Evolutionary conservation across 2,888 invertebrate genomes (phyloP), one percentile per base, ranked within the genome.

Genomic region (Drosophila melanosoma): DNA sequence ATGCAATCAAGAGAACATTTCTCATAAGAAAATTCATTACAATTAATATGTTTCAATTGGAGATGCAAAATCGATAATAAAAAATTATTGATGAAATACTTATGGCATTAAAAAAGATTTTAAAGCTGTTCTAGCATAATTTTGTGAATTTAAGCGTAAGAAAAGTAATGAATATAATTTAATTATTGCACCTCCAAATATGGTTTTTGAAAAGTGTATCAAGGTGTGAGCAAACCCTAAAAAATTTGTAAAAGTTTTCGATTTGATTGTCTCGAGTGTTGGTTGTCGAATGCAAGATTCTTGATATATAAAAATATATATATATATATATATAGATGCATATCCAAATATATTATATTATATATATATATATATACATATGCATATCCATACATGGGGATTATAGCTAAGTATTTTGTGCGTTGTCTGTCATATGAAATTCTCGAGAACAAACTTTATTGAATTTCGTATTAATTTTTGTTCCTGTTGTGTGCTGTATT

Each of bases 381-480:
- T 36, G 10, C 45, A 23, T 36, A 40, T 35, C 3, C 40, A 12
- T 52, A 23, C 60, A 66, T 49, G 56, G 60, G 73, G 78, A 69
- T 77, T 79, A 72, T 77, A 72, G 73, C 73, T 51, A 62, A 79
- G 65, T 66, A 74, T 33, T 75, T 70, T 59, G 36, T 61, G 67
- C 67, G 42, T 59, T 68, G 57, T 51, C 71, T 72, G 79, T 76
- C 79, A 72, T 78, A 87, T 84, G 87, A 87, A 84, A 89, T 89
- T 84, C 85, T 69, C 51, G 35, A 71, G 68, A 76, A 69, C 52
- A 71, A 87, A 84, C 68, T 89, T 84, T 89, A 84, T 84, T 84
- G 84, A 89, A 84, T 87, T 89, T 89, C 72, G 79, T 68, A 79
- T 84, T 89, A 84, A 89, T 84, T 81, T 73, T 69, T 52, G 35